Evolutionary conservation across 2,797 vertebrate genomes (phyloP).

Genomic region (Erpetoichthys calabaricus): DNA sequence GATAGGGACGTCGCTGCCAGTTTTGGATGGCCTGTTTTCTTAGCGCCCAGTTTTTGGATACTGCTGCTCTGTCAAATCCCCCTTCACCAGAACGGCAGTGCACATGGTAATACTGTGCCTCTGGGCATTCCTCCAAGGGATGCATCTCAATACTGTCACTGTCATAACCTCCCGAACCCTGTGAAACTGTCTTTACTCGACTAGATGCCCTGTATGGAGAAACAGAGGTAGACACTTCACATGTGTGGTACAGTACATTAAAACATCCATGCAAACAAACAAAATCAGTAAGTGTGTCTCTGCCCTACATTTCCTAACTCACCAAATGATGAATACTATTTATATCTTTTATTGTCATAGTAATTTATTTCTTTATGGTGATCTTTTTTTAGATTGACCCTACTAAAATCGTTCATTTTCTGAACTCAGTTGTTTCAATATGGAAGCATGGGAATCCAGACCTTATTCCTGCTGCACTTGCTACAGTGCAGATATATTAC

Average conservation of each 20-base stretch:
- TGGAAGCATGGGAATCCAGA: no score
- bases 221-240: constrained; percentile 18
- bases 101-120: constrained; percentile 62
- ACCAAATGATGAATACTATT: no score
- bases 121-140: constrained; percentile 62
- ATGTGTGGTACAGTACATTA: neutral
- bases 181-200: constrained; percentile 71
- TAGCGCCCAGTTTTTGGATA: constrained; percentile 70
- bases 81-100: constrained; percentile 56
- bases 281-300: no score
- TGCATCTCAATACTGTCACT: constrained; percentile 84
- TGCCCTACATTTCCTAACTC: no score
- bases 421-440: no score
- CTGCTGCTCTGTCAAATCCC: constrained; percentile 42
- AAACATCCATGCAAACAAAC: no score
- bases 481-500: no score
- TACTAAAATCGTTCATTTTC: no score
- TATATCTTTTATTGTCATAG: no score
- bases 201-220: constrained; percentile 60
- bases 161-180: constrained; percentile 87
- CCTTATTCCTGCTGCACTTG: no score
- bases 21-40: constrained; percentile 94
- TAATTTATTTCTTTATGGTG: no score
- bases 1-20: constrained; percentile 90
- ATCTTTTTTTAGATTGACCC: no score